Evolutionary conservation across 2,797 vertebrate species (phyloP).

Genomic region (Limosa lapponica): DNA sequence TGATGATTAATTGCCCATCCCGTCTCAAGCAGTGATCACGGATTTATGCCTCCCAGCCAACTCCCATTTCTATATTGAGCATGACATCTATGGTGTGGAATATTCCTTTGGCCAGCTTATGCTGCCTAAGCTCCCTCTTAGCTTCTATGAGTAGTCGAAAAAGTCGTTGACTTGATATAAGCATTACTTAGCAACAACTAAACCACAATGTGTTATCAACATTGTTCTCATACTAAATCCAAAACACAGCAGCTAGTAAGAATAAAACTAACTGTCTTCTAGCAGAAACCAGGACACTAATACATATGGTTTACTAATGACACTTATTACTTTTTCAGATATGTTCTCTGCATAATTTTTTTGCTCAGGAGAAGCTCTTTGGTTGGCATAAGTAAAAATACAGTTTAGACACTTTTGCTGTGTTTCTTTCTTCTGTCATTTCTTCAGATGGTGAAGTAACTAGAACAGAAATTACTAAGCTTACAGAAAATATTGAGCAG

Average conservation of each 20-base stretch:
- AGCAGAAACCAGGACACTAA: not conserved
- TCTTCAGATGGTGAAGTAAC: not conserved
- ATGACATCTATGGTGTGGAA: not conserved
- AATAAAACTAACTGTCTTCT: not conserved
- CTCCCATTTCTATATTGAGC: not conserved
- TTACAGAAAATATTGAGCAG: constrained; percentile 25
- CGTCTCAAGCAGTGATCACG: not conserved
- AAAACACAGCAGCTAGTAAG: not conserved
- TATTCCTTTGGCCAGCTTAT: not conserved
- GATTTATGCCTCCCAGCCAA: not conserved
- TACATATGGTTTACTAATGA: not conserved
- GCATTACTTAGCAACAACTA: not conserved
- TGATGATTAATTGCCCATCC: not conserved
- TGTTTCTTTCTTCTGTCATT: not conserved
- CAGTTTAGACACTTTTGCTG: not conserved
- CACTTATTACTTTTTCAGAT: not conserved
- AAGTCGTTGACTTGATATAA: not conserved
- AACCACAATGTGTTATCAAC: not conserved
- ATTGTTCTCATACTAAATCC: not conserved
- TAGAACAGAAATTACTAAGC: not conserved
- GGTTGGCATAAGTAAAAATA: not conserved
- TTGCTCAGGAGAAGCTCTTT: not conserved
- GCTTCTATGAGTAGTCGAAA: not conserved
- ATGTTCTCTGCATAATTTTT: not conserved
- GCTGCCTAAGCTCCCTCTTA: not conserved